These are phyloP conservation scores for Lasioglossum lativentre DNA, from an alignment of 2,888 invertebrate species.

Conservation along the genomic window DNA sequence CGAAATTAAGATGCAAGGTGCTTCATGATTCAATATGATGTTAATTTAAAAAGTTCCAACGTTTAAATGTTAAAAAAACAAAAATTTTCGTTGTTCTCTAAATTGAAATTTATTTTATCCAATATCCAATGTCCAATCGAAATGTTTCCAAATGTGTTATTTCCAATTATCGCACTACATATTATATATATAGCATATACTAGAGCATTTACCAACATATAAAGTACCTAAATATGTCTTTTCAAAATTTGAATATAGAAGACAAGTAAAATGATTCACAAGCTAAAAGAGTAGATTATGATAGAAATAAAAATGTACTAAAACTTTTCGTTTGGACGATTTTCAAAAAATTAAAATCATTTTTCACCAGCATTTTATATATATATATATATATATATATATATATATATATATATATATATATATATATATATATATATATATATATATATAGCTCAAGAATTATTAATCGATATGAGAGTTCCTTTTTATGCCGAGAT, in stretches of 20 bases:
- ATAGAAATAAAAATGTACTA: constrained; percentile 6
- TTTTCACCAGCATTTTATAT: constrained; percentile 2
- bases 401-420: too few relatives aligned
- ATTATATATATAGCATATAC: too few relatives aligned
- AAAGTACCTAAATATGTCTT: neutral
- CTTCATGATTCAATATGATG: neutral
- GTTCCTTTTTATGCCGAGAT: neutral
- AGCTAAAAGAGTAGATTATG: neutral
- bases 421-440: too few relatives aligned
- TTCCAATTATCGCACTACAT: neutral
- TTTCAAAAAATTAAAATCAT: neutral
- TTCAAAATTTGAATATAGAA: neutral
- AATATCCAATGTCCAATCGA: constrained; percentile 1
- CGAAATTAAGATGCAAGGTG: constrained; percentile 37
- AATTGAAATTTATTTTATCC: constrained; percentile 3
- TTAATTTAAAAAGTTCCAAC: neutral
- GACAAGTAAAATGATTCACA: neutral
- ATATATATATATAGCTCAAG: too few relatives aligned
- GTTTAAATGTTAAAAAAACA: neutral
- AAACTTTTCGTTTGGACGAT: neutral
- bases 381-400: too few relatives aligned
- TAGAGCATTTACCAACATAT: neutral
- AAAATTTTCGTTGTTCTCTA: neutral
- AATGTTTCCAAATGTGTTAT: neutral
- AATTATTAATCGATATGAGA: constrained; percentile 5